phyloP scores from a whole-genome alignment of 1,140 invertebrate genomes.

The Phymastichus coffea region DNA sequence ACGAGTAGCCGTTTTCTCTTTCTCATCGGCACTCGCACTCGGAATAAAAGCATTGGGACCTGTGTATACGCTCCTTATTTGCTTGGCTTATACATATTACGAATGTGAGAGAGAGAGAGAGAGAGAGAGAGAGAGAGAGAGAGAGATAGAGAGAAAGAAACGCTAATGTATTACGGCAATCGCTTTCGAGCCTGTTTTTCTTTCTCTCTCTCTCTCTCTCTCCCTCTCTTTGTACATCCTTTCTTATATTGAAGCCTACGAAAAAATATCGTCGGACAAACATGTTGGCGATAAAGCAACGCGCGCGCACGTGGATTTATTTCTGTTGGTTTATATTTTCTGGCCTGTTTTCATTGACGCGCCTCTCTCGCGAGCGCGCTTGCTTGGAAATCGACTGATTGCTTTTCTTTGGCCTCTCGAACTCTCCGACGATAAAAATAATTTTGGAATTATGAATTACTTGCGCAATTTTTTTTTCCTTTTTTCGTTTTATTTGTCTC shows the following conservation, averaged over 20 bases:
- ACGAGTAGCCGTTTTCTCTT: not conserved
- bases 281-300: constrained; percentile 12
- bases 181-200: not conserved
- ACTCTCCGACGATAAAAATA: no score
- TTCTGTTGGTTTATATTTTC: not conserved
- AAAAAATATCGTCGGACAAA: constrained; percentile 17
- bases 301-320: constrained; percentile 8
- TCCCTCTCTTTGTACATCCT: constrained; percentile 2
- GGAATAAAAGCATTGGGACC: constrained; percentile 8
- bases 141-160: not conserved
- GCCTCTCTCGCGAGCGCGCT: not conserved
- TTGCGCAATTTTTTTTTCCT: no score
- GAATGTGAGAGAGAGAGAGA: not conserved
- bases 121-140: not conserved
- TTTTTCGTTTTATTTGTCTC: no score
- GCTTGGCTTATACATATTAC: no score
- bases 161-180: constrained; percentile 20
- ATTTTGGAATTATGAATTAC: no score
- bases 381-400: not conserved
- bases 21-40: not conserved
- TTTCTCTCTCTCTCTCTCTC: not conserved
- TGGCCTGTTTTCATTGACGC: constrained; percentile 16
- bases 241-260: constrained; percentile 12
- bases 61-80: no score
- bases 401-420: no score